Base-by-base conservation (phyloP, 1,140 invertebrate genomes). In the Steinernema khuongi region DNA sequence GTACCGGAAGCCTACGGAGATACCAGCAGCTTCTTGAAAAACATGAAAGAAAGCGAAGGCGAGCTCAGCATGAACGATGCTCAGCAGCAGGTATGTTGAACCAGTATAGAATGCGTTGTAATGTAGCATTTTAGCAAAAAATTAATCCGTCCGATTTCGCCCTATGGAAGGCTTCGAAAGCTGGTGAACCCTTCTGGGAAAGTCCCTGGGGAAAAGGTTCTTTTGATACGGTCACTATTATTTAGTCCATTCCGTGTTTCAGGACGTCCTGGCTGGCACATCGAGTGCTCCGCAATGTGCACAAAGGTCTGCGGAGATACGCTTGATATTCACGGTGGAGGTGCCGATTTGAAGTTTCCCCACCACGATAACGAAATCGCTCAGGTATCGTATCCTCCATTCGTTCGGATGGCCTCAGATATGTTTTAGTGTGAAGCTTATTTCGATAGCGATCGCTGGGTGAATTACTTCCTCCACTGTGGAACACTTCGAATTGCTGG, bases 281-380 rank as follows among this genome's bases (percentile, higher is more conserved):
- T 99, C 77, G 97, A 99, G 86, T 99, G 97, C 85, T 99, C 96
- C 0, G 95, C 93, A 0, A 99, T 99, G 96, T 95, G 96, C 0
- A 92, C 92, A 0, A 90, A 90, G 32, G 91, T 98, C 66, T 91
- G 92, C 77, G 96, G 96, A 1, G 86, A 90, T 2, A 91, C 89
- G 28, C 87, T 99, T 33, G 97, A 99, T 83, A 97, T 99, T 81
- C 97, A 99, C 81, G 96, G 96, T 0, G 97, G 97, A 22, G 97
- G 97, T 0, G 91, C 94, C 29, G 97, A 99, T 87, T 88, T 99
- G 0, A 97, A 96, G 86, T 99, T 99, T 86, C 97, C 97, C 1
- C 97, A 99, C 89, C 97, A 99, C 86, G 97, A 99, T 85, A 99
- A 99, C 87, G 97, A 99, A 88, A 87, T 99, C 17, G 97, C 97